Conservation (phyloP, 2,797 vertebrate genomes). For the Diceros bicornis region DNA sequence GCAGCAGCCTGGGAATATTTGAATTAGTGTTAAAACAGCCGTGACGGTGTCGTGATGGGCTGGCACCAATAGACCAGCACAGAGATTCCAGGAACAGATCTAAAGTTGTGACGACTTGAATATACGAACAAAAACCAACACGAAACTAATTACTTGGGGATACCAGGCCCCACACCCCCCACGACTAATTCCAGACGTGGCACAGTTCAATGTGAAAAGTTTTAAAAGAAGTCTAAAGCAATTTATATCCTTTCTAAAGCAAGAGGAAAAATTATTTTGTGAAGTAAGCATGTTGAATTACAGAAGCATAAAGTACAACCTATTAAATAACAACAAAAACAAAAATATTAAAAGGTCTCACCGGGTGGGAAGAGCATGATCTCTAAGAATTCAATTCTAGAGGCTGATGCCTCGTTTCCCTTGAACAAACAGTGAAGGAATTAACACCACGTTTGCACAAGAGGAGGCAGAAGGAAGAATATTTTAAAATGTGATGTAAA, state of each 20-base stretch:
- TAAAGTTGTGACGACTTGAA: fast-evolving
- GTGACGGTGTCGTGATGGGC: fast-evolving
- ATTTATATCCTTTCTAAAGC: not conserved
- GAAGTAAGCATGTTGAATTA: not conserved
- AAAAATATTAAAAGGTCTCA: not conserved
- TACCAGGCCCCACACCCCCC: fast-evolving
- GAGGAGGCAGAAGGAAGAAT: fast-evolving
- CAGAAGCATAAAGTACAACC: fast-evolving
- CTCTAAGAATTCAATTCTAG: not conserved
- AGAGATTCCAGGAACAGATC: no score
- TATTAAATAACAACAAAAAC: not conserved
- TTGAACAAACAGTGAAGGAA: fast-evolving
- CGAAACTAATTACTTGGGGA: fast-evolving
- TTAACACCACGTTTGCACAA: fast-evolving
- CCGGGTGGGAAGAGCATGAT: fast-evolving
- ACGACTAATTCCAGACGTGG: fast-evolving
- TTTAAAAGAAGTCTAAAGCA: not conserved
- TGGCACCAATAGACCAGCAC: not conserved
- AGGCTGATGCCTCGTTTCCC: fast-evolving
- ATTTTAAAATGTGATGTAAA: fast-evolving
- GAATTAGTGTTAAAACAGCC: fast-evolving
- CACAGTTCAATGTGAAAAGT: fast-evolving
- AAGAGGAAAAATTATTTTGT: not conserved
- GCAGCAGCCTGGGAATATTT: not conserved
- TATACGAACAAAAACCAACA: fast-evolving